Base-by-base conservation (phyloP, 2,113 vertebrate genomes). In the Proteles cristata region DNA sequence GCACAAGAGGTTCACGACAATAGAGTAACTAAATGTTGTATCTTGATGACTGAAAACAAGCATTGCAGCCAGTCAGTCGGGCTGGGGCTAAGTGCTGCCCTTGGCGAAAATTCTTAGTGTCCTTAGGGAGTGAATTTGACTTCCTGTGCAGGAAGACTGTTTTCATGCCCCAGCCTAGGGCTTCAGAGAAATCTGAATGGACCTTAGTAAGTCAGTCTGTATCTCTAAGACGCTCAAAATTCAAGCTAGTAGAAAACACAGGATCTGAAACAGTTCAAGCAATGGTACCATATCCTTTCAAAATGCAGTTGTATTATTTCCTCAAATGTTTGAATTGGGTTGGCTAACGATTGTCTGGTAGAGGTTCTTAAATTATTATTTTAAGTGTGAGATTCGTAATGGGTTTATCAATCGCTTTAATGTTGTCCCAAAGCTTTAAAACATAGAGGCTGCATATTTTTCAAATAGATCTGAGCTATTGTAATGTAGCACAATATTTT, bases 1-100 rank as follows among this genome's bases (percentile, higher is more conserved):
- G 93, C 71, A 84, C 68, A 97, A 84, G 33, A 97, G 92, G 95
- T 94, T 93, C 90, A 82, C 39, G 88, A 90, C 83, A 97, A 82
- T 90, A 93, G 66, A 81, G 74, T 86, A 61, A 73, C 96, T 71
- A 73, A 92, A 73, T 77, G 88, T 58, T 89, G 55, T 93, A 79
- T 79, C 48, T 12, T 63, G 71, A 77, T 74, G 91, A 77, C 84
- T 61, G 87, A 71, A 93, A 97, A 93, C 95, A 96, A 94, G 74
- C 74, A 21, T 28, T 31, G 35, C 45, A 90, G 55, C 43, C 53
- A 74, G 80, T 11, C n/a, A 92, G 73, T 50, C n/a, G 0, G 53
- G 45, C 31, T 74, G 65, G 2, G 31, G 83, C 39, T 84, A 90
- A 93, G 45, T 21, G 61, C 95, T 92, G 58, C 84, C 87, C 33